A percentile compares a stretch with the other conserved stretches of the same genome.
Conservation (phyloP, 2,888 invertebrate species). For the Acheta domesticus region DNA sequence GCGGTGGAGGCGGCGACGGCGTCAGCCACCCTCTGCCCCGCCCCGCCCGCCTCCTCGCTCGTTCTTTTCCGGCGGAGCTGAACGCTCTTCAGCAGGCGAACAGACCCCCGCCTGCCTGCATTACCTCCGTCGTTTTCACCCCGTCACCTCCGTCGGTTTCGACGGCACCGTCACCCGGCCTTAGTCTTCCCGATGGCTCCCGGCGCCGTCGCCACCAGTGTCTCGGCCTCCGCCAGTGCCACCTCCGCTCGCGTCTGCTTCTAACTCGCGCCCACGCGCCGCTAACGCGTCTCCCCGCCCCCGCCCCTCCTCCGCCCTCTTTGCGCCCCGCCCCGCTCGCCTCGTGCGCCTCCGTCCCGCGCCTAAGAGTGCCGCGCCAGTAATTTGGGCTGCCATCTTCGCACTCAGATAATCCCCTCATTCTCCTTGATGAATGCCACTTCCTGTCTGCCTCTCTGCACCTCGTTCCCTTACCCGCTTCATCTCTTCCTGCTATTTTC, state of each 20-base stretch:
- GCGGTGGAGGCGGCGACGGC: background rate
- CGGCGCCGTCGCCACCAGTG: background rate
- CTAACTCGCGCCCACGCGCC: background rate
- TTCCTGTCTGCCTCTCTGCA: conserved; percentile 23
- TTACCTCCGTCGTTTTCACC: too few species aligned
- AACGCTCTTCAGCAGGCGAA: too few species aligned
- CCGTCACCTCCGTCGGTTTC: too few species aligned
- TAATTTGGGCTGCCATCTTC: conserved; percentile 31
- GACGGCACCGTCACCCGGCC: too few species aligned
- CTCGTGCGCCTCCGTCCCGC: background rate
- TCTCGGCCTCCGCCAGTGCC: background rate
- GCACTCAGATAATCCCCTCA: conserved; percentile 25
- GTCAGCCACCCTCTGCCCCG: too few species aligned
- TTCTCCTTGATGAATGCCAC: conserved; percentile 28
- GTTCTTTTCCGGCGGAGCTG: too few species aligned
- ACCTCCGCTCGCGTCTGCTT: background rate
- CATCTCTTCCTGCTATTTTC: conserved; percentile 12
- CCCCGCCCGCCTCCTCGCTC: too few species aligned
- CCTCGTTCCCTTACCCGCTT: conserved; percentile 19
- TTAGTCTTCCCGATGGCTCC: too few species aligned
- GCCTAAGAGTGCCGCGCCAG: conserved; percentile 21
- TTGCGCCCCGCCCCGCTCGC: background rate
- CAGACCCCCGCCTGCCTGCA: too few species aligned
- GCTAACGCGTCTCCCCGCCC: background rate
- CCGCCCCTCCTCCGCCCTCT: too few species aligned